phyloP scores from a whole-genome alignment of 2,797 vertebrate species.

The Macroramphosus scolopax region DNA sequence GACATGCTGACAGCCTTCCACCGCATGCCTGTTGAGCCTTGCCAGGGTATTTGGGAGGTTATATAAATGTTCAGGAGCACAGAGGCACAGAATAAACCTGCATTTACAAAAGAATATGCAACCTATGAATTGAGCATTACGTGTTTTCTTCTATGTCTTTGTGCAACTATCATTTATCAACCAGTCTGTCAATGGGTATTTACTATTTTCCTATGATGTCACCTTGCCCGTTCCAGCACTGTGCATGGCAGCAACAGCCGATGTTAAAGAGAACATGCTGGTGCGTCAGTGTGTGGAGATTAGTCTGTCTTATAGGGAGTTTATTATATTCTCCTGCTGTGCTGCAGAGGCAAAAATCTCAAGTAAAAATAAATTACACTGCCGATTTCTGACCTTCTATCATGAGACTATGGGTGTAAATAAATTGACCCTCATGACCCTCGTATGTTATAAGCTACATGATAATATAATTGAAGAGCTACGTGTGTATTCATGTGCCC shows the following conservation, averaged over 20 bases:
- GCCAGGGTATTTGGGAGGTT: not conserved
- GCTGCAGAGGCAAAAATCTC: not conserved
- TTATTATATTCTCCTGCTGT: no score
- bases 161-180: not conserved
- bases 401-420: no score
- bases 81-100: not conserved
- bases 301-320: no score
- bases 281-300: constrained; percentile 4
- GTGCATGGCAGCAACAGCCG: not conserved
- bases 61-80: not conserved
- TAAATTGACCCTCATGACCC: no score
- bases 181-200: not conserved
- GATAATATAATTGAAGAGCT: no score
- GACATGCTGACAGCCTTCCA: not conserved
- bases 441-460: not conserved
- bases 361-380: not conserved
- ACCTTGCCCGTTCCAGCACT: not conserved
- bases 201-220: not conserved
- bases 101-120: not conserved
- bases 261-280: constrained; percentile 1
- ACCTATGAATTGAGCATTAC: not conserved
- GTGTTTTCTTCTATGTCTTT: not conserved
- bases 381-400: no score
- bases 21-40: not conserved
- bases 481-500: no score